These are phyloP conservation scores for Drosophila arizonae DNA, from an alignment of 1,140 invertebrate genomes.

Conservation along the genomic window DNA sequence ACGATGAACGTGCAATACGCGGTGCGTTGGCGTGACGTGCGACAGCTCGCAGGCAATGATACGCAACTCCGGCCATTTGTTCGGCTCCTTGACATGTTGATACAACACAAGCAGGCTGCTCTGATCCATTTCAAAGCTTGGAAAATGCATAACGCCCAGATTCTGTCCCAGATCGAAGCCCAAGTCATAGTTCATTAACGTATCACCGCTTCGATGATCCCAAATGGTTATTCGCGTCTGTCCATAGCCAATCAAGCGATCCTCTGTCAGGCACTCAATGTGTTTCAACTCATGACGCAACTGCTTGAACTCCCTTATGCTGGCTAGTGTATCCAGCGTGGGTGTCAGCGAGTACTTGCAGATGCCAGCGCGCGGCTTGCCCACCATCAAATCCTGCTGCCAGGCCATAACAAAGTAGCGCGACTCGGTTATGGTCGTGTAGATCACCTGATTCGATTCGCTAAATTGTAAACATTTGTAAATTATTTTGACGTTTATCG, in stretches of 20 bases:
- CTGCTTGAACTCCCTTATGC: constrained; percentile 77
- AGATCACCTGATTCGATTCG: constrained; percentile 57
- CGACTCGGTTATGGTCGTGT: constrained; percentile 69
- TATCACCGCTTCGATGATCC: constrained; percentile 81
- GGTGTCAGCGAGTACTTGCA: constrained; percentile 81
- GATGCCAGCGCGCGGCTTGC: constrained; percentile 68
- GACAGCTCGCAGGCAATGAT: constrained; percentile 74
- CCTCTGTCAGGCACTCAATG: constrained; percentile 73
- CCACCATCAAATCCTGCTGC: constrained; percentile 68
- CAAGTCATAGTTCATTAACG: constrained; percentile 77
- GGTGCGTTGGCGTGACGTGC: constrained; percentile 64
- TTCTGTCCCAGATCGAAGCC: constrained; percentile 59
- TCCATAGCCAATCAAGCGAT: constrained; percentile 75
- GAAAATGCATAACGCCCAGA: constrained; percentile 68
- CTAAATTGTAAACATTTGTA: constrained; percentile 27
- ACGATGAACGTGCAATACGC: constrained; percentile 56
- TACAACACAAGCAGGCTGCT: constrained; percentile 70
- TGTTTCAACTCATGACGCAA: constrained; percentile 65
- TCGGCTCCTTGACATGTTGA: constrained; percentile 46
- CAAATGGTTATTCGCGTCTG: constrained; percentile 68
- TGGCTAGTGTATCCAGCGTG: constrained; percentile 72
- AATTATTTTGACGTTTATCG: not conserved
- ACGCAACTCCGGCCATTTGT: constrained; percentile 44
- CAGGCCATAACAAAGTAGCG: constrained; percentile 79
- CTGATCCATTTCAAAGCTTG: constrained; percentile 68